phyloP scores from a whole-genome alignment of 2,888 invertebrate genomes.

The Andrena bucephala region DNA sequence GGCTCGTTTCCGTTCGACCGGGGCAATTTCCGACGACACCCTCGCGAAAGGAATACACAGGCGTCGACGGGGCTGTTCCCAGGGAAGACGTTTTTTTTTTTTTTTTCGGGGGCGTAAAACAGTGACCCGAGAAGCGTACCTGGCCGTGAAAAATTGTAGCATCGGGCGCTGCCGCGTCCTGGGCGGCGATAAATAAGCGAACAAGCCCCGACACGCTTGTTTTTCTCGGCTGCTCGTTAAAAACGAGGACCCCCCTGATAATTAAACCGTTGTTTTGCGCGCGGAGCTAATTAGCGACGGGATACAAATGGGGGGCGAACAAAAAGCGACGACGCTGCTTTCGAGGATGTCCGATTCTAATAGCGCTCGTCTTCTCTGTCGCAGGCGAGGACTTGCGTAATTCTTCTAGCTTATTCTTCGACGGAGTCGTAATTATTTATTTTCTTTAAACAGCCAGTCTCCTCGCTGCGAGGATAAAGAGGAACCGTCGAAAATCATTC shows the following conservation, averaged over 20 bases:
- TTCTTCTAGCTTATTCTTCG: conserved; percentile 17
- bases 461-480: neutral
- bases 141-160: conserved; percentile 28
- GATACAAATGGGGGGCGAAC: conserved; percentile 31
- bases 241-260: conserved; percentile 38
- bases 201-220: conserved; percentile 10
- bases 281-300: conserved; percentile 42
- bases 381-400: neutral
- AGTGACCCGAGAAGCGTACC: neutral
- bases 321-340: conserved; percentile 31
- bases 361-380: neutral
- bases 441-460: neutral
- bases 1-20: neutral
- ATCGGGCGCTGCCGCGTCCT: neutral
- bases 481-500: neutral
- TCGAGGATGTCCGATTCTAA: conserved; percentile 23
- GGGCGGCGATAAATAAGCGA: conserved; percentile 41
- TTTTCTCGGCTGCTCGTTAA: conserved; percentile 22
- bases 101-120: neutral
- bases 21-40: neutral
- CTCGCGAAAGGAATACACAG: neutral
- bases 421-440: neutral
- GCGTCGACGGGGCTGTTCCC: neutral
- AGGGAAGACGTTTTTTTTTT: neutral
- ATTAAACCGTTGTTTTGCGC: conserved; percentile 47